Conservation (phyloP, 2,797 vertebrate genomes). For the Bovichtus variegatus region DNA sequence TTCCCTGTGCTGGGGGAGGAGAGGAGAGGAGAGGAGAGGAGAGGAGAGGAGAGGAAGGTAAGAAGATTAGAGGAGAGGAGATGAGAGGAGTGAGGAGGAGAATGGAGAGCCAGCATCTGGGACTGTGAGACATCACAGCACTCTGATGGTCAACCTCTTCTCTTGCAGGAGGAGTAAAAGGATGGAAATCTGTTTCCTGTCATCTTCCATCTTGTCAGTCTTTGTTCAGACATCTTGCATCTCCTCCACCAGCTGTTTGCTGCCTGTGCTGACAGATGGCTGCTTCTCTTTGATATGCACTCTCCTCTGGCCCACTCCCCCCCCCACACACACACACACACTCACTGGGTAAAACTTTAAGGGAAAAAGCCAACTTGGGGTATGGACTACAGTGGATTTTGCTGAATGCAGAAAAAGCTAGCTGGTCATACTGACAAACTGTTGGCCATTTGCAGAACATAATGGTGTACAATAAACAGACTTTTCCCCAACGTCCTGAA, state of each 20-base stretch:
- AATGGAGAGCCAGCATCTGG: constrained; percentile 89
- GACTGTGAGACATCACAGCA: constrained; percentile 88
- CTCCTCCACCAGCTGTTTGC: constrained; percentile 93
- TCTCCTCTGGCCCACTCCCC: constrained; percentile 61
- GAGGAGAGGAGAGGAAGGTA: neutral
- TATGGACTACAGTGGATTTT: neutral
- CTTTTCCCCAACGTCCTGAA: constrained; percentile 11
- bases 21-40: neutral
- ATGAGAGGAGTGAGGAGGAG: constrained; percentile 35
- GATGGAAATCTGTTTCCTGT: constrained; percentile 96
- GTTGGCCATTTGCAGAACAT: constrained; percentile 14
- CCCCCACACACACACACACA: constrained; percentile 4
- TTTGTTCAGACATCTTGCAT: constrained; percentile 93
- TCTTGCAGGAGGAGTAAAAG: constrained; percentile 84
- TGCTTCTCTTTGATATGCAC: constrained; percentile 84
- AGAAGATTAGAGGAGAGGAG: constrained; percentile 22
- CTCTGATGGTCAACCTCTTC: constrained; percentile 86
- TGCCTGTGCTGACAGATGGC: constrained; percentile 92
- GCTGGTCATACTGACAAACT: constrained; percentile 19
- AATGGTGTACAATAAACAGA: constrained; percentile 27
- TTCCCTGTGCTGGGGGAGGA: neutral
- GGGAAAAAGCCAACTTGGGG: constrained; percentile 18
- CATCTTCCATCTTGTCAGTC: constrained; percentile 98
- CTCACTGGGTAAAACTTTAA: constrained; percentile 61
- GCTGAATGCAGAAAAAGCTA: constrained; percentile 5